Conservation (phyloP, 2,888 invertebrate species). For the Anarsia innoxiella region DNA sequence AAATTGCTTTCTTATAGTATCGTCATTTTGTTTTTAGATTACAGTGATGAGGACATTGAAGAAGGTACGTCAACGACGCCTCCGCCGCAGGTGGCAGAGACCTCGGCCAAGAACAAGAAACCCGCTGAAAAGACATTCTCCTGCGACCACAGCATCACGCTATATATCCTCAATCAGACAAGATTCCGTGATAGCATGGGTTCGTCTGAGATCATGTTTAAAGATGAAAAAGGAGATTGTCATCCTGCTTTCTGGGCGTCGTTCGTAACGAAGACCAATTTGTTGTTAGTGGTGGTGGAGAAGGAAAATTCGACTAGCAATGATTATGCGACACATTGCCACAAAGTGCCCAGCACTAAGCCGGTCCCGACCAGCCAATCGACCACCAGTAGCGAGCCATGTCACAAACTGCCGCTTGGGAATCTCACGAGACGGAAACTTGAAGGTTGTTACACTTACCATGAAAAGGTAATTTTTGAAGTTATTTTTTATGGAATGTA, state of each 20-base stretch:
- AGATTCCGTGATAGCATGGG: conserved; percentile 56
- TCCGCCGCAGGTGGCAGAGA: conserved; percentile 31
- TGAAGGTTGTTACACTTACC: conserved; percentile 85
- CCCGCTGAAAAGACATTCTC: conserved; percentile 64
- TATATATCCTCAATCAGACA: conserved; percentile 80
- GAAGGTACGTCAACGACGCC: conserved; percentile 33
- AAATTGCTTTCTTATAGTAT: conserved; percentile 62
- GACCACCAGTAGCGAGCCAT: conserved; percentile 75
- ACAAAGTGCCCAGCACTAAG: conserved; percentile 63
- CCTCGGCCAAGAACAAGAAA: conserved; percentile 53
- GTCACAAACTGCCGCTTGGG: conserved; percentile 84
- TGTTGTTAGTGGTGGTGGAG: conserved; percentile 84
- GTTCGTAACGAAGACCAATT: conserved; percentile 84
- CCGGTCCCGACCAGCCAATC: conserved; percentile 45
- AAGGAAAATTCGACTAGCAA: too few species aligned
- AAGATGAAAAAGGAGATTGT: conserved; percentile 42
- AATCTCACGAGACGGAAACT: conserved; percentile 79
- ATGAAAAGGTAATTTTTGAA: conserved; percentile 74
- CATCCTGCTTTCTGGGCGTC: conserved; percentile 78
- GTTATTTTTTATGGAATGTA: too few species aligned
- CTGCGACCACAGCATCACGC: conserved; percentile 82
- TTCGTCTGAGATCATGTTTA: conserved; percentile 39
- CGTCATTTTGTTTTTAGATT: conserved; percentile 43
- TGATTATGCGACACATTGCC: conserved; percentile 19
- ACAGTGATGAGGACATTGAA: conserved; percentile 33